Evolutionary conservation across 2,113 vertebrate genomes (phyloP), one percentile per base, ranked within the genome.

Genomic region (Nibea albiflora): DNA sequence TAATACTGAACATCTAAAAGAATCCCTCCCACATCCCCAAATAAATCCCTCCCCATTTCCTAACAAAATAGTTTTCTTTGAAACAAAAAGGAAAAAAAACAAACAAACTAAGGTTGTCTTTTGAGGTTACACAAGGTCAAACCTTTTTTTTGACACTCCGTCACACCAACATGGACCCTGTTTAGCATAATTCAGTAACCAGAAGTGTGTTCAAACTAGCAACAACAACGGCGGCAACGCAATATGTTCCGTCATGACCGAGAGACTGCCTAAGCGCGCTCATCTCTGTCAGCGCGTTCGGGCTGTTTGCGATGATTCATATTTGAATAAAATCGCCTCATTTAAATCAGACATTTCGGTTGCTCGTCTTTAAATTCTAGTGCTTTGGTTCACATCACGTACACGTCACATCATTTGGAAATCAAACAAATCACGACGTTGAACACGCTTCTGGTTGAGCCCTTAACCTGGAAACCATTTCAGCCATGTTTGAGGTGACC

Each of bases 31-130:
- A 0, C 52, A 22, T 47, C 49, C 80, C 69, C 56, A 76, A 89
- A 89, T 79, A 81, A 90, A 77, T 7, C 86, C 84, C 54, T 4
- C 85, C 88, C 87, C 52, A 9, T 77, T 86, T 80, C 74, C 77
- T 93, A 91, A 91, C 89, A 94, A 94, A 94, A 94, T 94, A 94
- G 81, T 92, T 90, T 88, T 92, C 83, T 90, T 92, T 85, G 39
- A 92, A 90, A 90, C 78, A 71, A 76, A 76, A 67, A 52, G 84
- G 67, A 69, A 69, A 72, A 39, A 39, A 39, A 7, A 8, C n/a
- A n/a, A n/a, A n/a, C n/a, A 35, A 35, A 35, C 35, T 9, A 69
- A 68, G 58, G 15, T 73, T 84, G 61, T 79, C 58, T 84, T 74
- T 86, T 91, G 92, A 93, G 92, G 92, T 92, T 89, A 88, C 39